Evolutionary conservation across 2,797 vertebrate species (phyloP).

Genomic region (Pseudopleuronectes americanus): DNA sequence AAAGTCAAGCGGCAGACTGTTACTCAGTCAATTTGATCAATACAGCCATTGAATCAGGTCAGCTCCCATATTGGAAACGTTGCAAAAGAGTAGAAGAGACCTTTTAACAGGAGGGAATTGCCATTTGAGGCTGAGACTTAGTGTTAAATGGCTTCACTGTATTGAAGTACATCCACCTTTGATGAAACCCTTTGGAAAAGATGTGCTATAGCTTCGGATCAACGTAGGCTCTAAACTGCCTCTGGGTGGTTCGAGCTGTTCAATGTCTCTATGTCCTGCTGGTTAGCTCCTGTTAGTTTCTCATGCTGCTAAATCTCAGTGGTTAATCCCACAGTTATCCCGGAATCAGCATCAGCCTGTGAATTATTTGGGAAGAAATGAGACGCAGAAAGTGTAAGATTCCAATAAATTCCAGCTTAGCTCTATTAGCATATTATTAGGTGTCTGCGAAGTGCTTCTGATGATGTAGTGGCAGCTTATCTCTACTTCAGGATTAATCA

Average conservation of each 20-base stretch:
- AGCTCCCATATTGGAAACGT: conserved; percentile 7
- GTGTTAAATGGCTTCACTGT: conserved; percentile 10
- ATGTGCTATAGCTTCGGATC: conserved; percentile 13
- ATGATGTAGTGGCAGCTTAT: conserved; percentile 26
- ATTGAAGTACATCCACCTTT: conserved; percentile 31
- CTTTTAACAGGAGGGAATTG: conserved; percentile 13
- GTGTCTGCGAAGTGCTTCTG: conserved; percentile 23
- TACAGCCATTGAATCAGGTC: conserved; percentile 30
- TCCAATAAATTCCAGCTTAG: conserved; percentile 18
- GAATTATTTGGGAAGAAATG: conserved; percentile 14
- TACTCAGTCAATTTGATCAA: conserved; percentile 60
- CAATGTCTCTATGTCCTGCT: neutral
- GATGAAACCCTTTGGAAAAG: conserved; percentile 28
- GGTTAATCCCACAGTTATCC: conserved; percentile 20
- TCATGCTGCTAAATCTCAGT: conserved; percentile 1
- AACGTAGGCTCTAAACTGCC: conserved; percentile 6
- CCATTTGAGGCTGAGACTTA: conserved; percentile 16
- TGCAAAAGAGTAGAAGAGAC: conserved; percentile 17
- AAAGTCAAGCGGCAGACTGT: conserved; percentile 28
- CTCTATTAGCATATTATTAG: conserved; percentile 17
- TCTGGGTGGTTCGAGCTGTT: conserved; percentile 5
- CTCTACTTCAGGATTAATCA: conserved; percentile 12
- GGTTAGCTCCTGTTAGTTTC: conserved; percentile 8
- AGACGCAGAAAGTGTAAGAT: conserved; percentile 3
- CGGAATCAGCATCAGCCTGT: conserved; percentile 1